Conservation (phyloP, 2,888 invertebrate genomes). For the Creontiades dilutus region DNA sequence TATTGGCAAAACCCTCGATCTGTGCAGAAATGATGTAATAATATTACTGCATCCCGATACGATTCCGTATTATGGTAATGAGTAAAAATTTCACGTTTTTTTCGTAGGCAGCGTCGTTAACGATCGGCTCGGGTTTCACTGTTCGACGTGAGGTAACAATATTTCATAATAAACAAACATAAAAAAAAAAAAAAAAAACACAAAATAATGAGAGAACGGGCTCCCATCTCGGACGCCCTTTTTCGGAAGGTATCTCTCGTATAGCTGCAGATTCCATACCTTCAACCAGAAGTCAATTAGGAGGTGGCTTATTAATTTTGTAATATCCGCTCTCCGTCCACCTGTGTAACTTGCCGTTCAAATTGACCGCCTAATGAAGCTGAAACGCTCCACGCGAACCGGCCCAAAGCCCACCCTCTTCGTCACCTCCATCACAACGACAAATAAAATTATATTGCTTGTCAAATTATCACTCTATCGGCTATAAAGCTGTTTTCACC, state of each 20-base stretch:
- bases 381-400: neutral
- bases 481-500: neutral
- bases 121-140: too few species aligned
- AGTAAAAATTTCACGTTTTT: too few species aligned
- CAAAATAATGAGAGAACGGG: neutral
- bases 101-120: too few species aligned
- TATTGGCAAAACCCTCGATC: too few species aligned
- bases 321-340: constrained; percentile 1
- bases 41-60: too few species aligned
- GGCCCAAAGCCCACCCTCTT: neutral
- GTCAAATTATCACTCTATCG: neutral
- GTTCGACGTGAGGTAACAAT: too few species aligned
- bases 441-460: constrained; percentile 18
- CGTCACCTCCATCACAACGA: neutral
- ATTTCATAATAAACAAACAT: too few species aligned
- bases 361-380: constrained; percentile 27
- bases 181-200: neutral
- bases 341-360: neutral
- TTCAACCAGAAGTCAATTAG: constrained; percentile 3
- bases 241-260: neutral
- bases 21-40: too few species aligned
- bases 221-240: neutral
- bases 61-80: too few species aligned
- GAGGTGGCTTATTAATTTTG: constrained; percentile 10
- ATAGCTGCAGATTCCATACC: neutral